A percentile compares a stretch with the other conserved stretches of the same genome.
Conservation (phyloP, 2,888 invertebrate genomes). For the Busseola fusca region DNA sequence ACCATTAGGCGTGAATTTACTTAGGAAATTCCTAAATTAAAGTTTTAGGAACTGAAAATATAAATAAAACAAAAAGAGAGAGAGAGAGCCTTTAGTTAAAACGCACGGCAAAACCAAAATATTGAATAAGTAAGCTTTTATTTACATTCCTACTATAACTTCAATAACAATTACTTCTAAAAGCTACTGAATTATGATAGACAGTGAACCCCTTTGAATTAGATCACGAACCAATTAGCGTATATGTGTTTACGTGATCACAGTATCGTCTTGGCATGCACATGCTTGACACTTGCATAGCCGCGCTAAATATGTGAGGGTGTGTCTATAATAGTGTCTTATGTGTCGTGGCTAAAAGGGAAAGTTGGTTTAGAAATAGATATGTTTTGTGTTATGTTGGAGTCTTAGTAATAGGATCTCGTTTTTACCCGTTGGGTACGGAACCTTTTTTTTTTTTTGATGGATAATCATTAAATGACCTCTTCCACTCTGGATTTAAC, state of each 20-base stretch:
- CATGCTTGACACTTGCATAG: slow-evolving; percentile 66
- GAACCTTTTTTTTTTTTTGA: neutral
- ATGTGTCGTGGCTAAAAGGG: neutral
- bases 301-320: slow-evolving; percentile 62
- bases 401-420: too few species aligned
- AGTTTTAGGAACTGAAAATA: too few species aligned
- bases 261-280: slow-evolving; percentile 78
- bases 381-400: neutral
- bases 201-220: slow-evolving; percentile 15
- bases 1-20: too few species aligned
- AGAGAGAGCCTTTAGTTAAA: too few species aligned
- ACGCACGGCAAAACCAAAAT: too few species aligned
- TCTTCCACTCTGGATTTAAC: too few species aligned
- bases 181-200: neutral
- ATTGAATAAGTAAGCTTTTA: too few species aligned
- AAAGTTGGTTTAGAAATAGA: neutral
- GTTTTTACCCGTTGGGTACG: neutral
- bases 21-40: too few species aligned
- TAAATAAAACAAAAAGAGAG: too few species aligned
- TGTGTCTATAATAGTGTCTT: slow-evolving; percentile 30
- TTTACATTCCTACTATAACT: too few species aligned
- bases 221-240: slow-evolving; percentile 35
- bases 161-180: too few species aligned
- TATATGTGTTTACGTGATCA: slow-evolving; percentile 59
- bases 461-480: too few species aligned